A percentile compares a stretch with the other conserved stretches of the same genome.
Evolutionary conservation across 2,113 vertebrate genomes (phyloP).

Genomic region (Megaptera novaeangliae): DNA sequence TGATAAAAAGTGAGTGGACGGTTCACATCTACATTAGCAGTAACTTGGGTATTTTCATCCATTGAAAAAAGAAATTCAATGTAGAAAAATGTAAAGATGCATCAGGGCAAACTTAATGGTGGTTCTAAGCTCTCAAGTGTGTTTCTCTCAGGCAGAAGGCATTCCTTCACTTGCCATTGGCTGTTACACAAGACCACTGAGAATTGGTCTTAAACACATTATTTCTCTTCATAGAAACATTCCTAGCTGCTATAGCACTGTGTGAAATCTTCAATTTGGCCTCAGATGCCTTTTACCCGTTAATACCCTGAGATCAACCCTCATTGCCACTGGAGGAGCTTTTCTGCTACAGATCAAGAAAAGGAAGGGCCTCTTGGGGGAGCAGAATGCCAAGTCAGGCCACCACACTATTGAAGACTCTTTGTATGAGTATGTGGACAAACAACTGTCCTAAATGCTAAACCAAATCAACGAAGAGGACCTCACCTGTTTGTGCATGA

Average conservation of each 20-base stretch:
- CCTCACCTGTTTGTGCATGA: fast-evolving
- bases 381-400: background rate
- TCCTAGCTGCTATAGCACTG: background rate
- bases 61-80: background rate
- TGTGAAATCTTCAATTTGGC: fast-evolving
- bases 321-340: fast-evolving
- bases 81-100: too few species aligned
- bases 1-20: too few species aligned
- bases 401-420: background rate
- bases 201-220: too few species aligned
- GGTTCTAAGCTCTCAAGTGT: background rate
- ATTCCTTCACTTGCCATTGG: too few species aligned
- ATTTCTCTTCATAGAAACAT: background rate
- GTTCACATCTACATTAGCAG: background rate
- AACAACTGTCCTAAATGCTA: background rate
- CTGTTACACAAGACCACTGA: background rate
- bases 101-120: background rate
- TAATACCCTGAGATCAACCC: background rate
- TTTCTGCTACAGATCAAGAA: background rate
- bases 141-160: background rate
- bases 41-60: background rate
- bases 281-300: background rate
- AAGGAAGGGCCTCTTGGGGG: background rate
- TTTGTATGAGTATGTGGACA: background rate
- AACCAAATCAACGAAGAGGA: background rate